phyloP scores from a whole-genome alignment of 2,888 invertebrate genomes.

The Hymenopus coronatus region DNA sequence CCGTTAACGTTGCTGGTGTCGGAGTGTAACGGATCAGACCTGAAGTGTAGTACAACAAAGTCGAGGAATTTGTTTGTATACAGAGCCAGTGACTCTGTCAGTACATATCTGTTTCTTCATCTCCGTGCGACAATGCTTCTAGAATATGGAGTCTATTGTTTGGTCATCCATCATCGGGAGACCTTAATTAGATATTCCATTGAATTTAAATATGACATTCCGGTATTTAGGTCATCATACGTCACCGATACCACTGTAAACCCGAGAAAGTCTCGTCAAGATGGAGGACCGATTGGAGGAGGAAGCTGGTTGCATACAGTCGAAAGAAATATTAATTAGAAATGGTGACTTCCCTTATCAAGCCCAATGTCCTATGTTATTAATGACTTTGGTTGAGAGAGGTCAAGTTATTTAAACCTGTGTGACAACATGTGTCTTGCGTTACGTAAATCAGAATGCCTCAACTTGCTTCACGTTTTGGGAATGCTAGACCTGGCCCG shows the following conservation, averaged over 20 bases:
- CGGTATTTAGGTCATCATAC: slow-evolving; percentile 12
- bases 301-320: slow-evolving; percentile 1
- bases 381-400: neutral
- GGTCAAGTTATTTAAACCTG: neutral
- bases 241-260: neutral
- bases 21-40: neutral
- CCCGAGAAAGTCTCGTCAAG: neutral
- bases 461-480: neutral
- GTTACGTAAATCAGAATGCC: neutral
- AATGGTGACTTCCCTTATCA: slow-evolving; percentile 4
- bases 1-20: neutral
- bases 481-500: neutral
- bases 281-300: neutral
- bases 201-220: slow-evolving; percentile 15
- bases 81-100: neutral
- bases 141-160: neutral
- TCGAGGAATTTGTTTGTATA: neutral
- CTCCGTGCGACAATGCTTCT: neutral
- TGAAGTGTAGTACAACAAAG: neutral
- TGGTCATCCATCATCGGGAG: slow-evolving; percentile 13
- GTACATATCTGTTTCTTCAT: neutral
- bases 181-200: slow-evolving; percentile 14
- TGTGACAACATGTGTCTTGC: neutral
- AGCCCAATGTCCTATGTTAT: neutral
- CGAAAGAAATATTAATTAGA: neutral